These are phyloP conservation scores for Polyodon spathula DNA, from an alignment of 2,113 vertebrate species.

Conservation along the genomic window DNA sequence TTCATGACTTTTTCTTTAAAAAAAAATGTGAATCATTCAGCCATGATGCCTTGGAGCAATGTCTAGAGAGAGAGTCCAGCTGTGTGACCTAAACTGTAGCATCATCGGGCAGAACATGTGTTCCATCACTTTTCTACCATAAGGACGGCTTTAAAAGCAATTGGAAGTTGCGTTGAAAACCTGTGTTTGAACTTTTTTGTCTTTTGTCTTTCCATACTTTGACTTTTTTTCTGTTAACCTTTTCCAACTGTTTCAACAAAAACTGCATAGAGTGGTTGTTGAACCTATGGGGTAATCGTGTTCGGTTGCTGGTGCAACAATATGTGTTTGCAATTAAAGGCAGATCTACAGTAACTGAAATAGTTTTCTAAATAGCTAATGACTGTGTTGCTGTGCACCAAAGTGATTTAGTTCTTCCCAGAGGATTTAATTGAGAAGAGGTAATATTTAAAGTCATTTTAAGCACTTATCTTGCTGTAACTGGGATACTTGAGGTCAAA, in stretches of 20 bases:
- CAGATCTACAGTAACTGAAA: conserved; percentile 28
- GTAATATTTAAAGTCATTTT: too few species aligned
- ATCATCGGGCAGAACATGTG: accelerated
- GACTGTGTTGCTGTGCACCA: neutral
- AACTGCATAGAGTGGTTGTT: too few species aligned
- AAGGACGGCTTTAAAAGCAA: conserved; percentile 1
- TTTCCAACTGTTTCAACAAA: neutral
- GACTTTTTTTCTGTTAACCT: neutral
- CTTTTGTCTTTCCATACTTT: too few species aligned
- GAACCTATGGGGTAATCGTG: conserved; percentile 9
- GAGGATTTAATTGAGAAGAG: too few species aligned
- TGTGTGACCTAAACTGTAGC: accelerated
- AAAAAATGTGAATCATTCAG: neutral
- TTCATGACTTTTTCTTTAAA: too few species aligned
- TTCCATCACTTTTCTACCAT: neutral
- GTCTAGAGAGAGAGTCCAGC: neutral
- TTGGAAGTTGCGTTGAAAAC: neutral
- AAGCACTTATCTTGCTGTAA: too few species aligned
- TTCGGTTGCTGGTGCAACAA: conserved; percentile 9
- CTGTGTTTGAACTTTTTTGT: too few species aligned
- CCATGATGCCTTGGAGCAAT: neutral
- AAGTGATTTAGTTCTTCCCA: too few species aligned
- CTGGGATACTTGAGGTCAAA: too few species aligned
- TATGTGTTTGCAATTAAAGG: conserved; percentile 19
- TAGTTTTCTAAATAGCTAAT: conserved; percentile 12